Percentiles rank a stretch among this genome's conserved stretches.
Conservation (phyloP, 2,888 invertebrate species). For the Drosophila setosimentum region DNA sequence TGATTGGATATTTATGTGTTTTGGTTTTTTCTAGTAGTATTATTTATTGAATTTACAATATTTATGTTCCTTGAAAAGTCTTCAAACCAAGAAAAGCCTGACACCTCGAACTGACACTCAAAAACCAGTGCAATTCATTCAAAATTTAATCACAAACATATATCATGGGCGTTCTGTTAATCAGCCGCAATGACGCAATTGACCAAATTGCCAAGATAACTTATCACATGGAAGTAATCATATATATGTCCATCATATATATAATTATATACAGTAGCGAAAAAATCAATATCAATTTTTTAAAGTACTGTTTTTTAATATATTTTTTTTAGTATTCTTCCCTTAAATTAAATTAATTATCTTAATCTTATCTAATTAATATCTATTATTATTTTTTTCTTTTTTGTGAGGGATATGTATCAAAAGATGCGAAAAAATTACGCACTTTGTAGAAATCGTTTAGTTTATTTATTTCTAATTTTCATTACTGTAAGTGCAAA, state of each 20-base stretch:
- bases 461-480: not conserved
- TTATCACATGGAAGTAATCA: constrained; percentile 21
- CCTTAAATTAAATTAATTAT: too few relatives aligned
- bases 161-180: constrained; percentile 41
- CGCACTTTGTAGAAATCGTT: not conserved
- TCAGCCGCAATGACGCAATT: constrained; percentile 62
- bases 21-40: not conserved
- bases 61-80: not conserved
- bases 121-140: not conserved
- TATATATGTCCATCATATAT: not conserved
- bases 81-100: not conserved
- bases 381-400: too few relatives aligned
- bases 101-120: not conserved
- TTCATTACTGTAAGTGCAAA: not conserved
- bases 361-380: too few relatives aligned
- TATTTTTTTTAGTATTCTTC: not conserved
- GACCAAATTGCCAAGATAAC: constrained; percentile 48
- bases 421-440: not conserved
- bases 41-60: not conserved
- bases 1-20: not conserved
- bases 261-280: not conserved
- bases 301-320: not conserved
- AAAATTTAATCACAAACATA: constrained; percentile 32
- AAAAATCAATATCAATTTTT: not conserved
- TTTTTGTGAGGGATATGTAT: not conserved